phyloP scores from a whole-genome alignment of 2,888 invertebrate species.

The Ophioninae sp. region DNA sequence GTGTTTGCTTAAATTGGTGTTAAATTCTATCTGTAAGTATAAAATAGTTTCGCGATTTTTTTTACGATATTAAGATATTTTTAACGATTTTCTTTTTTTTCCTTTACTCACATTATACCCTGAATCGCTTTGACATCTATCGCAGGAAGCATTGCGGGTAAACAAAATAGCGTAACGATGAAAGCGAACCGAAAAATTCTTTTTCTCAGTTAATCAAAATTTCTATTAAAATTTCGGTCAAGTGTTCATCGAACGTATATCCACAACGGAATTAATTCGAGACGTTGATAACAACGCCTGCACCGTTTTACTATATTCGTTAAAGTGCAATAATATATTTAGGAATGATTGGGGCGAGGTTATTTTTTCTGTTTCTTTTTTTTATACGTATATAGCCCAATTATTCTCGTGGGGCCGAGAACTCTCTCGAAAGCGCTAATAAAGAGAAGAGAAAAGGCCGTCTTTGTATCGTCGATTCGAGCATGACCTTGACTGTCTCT shows the following conservation, averaged over 20 bases:
- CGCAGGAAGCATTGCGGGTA: neutral
- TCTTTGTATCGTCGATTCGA: slow-evolving; percentile 32
- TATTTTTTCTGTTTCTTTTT: neutral
- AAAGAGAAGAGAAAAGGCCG: neutral
- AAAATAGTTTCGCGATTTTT: neutral
- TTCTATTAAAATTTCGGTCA: neutral
- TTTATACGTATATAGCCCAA: neutral
- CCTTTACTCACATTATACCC: neutral
- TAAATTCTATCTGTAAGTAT: neutral
- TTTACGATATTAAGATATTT: neutral
- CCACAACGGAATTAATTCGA: neutral
- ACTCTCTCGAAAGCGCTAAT: neutral
- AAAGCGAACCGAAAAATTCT: neutral
- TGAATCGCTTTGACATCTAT: neutral
- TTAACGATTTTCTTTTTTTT: neutral
- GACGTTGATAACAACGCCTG: slow-evolving; percentile 10
- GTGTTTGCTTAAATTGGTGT: neutral
- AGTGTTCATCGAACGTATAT: neutral
- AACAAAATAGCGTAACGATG: neutral
- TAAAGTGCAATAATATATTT: slow-evolving; percentile 34
- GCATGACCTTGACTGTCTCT: slow-evolving; percentile 8
- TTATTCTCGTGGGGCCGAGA: neutral
- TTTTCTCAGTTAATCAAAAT: neutral
- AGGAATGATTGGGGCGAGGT: slow-evolving; percentile 19
- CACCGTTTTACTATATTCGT: slow-evolving; percentile 2